Percentiles rank a stretch among this genome's conserved stretches.
phyloP scores from a whole-genome alignment of 92 coral and sea anemone genomes.

The Actinernus sp. region DNA sequence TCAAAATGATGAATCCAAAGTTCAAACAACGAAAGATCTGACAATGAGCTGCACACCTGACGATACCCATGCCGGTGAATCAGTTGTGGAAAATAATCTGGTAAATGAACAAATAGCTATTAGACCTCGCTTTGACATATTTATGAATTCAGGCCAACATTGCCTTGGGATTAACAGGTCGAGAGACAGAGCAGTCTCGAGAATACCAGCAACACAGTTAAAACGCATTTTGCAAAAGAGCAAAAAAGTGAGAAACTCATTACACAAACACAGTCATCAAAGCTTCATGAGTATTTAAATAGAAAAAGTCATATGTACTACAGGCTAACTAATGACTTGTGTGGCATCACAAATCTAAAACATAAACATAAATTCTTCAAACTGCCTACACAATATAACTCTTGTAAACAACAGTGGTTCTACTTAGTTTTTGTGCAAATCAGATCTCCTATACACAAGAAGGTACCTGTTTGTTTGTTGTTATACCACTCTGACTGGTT shows the following conservation, averaged over 20 bases:
- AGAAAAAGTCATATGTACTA: background rate
- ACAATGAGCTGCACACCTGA: too few species aligned
- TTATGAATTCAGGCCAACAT: background rate
- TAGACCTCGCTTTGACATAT: background rate
- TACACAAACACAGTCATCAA: background rate
- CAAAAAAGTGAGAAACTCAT: background rate
- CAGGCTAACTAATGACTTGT: slow-evolving; percentile 1
- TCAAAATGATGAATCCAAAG: too few species aligned
- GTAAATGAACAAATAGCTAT: background rate
- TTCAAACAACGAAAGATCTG: too few species aligned
- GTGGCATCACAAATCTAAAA: background rate
- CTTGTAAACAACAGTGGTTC: background rate
- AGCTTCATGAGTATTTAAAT: background rate
- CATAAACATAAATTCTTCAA: too few species aligned
- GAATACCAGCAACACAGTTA: background rate
- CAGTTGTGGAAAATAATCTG: background rate
- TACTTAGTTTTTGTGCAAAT: background rate
- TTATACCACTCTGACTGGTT: background rate
- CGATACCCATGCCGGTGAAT: too few species aligned
- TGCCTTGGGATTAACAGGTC: background rate
- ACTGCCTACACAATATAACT: background rate
- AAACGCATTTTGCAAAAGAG: background rate
- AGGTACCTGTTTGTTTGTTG: background rate
- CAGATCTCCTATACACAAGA: background rate
- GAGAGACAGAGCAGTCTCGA: background rate